These are phyloP conservation scores for Myodes glareolus DNA, from an alignment of 2,113 vertebrate genomes.

Conservation along the genomic window DNA sequence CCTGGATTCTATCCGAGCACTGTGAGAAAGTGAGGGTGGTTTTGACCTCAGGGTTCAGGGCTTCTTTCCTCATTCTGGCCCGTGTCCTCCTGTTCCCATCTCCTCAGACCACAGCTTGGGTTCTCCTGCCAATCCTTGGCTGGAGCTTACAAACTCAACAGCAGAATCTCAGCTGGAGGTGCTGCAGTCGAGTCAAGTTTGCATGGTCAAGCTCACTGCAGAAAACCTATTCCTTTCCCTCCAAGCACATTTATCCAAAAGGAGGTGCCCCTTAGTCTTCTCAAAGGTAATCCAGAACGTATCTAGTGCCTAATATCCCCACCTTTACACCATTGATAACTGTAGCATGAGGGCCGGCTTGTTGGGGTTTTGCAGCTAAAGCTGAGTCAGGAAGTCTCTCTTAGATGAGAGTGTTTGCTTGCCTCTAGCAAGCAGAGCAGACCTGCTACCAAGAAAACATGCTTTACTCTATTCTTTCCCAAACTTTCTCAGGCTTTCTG, in stretches of 20 bases:
- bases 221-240: not conserved
- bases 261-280: not conserved
- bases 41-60: not conserved
- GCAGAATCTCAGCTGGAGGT: not conserved
- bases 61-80: not conserved
- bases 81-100: not conserved
- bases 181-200: too few relatives aligned
- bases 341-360: too few relatives aligned
- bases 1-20: not conserved
- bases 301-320: not conserved
- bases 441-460: too few relatives aligned
- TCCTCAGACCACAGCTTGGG: not conserved
- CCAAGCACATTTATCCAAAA: accelerated
- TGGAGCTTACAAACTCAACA: not conserved
- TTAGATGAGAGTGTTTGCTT: too few relatives aligned
- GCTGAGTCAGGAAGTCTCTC: too few relatives aligned
- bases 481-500: too few relatives aligned
- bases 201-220: not conserved
- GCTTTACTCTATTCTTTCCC: too few relatives aligned
- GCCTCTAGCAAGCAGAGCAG: too few relatives aligned
- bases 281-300: conserved; percentile 46
- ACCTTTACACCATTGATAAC: conserved; percentile 13
- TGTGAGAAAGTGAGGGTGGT: not conserved
- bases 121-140: not conserved
- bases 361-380: too few relatives aligned